Evolutionary conservation across 1,140 invertebrate species (phyloP).

Genomic region (Plectus sambesii): DNA sequence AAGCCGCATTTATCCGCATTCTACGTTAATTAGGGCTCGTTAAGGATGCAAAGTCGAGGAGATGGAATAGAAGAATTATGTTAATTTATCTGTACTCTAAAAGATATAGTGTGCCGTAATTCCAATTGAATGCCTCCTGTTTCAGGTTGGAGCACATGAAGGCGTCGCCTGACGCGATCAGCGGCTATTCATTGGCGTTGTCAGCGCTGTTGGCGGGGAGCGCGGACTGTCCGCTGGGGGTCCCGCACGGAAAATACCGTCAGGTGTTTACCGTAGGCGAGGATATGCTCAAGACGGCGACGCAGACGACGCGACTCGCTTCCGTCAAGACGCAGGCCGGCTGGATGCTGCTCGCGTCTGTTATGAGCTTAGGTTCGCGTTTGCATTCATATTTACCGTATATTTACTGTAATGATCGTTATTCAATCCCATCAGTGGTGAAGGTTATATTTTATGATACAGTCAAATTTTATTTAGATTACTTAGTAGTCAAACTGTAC

Average conservation of each 20-base stretch:
- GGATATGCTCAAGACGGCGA: conserved; percentile 80
- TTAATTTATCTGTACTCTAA: no score
- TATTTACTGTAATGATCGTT: conserved; percentile 19
- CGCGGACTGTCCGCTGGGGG: conserved; percentile 74
- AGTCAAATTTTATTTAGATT: conserved; percentile 1
- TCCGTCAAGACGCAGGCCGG: conserved; percentile 87
- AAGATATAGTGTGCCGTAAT: no score
- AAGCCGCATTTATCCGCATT: no score
- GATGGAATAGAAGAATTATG: no score
- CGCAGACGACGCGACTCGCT: conserved; percentile 82
- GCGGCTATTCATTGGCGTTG: conserved; percentile 81
- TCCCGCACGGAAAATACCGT: conserved; percentile 67
- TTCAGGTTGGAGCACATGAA: conserved; percentile 76
- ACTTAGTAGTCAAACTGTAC: no score
- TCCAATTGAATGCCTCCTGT: conserved; percentile 54
- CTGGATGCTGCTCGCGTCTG: conserved; percentile 88
- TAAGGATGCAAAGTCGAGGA: no score
- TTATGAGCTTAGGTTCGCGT: conserved; percentile 75
- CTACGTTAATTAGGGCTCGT: no score
- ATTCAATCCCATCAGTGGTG: conserved; percentile 13
- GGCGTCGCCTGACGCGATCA: conserved; percentile 80
- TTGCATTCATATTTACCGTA: background rate
- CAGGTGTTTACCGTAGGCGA: conserved; percentile 86
- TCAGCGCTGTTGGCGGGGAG: conserved; percentile 84
- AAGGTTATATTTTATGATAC: conserved; percentile 12